These are phyloP conservation scores for Solea solea DNA, from an alignment of 2,113 vertebrate species.

Conservation along the genomic window DNA sequence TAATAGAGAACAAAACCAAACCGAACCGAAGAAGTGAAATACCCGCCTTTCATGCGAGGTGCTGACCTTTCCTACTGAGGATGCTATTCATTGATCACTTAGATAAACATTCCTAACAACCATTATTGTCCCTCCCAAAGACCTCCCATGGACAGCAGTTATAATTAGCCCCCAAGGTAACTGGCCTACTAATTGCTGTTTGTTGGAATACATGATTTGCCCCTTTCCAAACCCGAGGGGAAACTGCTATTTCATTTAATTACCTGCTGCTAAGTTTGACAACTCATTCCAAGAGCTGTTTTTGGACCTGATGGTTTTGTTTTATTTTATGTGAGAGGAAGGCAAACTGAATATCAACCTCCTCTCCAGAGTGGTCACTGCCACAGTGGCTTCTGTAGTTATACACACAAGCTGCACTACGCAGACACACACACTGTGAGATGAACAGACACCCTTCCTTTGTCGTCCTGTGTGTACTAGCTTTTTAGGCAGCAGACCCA, in stretches of 20 bases:
- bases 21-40: background rate
- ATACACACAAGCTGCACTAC: slow-evolving; percentile 9
- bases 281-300: slow-evolving; percentile 24
- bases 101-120: slow-evolving; percentile 54
- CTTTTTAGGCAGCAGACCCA: slow-evolving; percentile 61
- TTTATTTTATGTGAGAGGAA: slow-evolving; percentile 18
- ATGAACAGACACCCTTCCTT: slow-evolving; percentile 60
- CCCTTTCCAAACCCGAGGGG: slow-evolving; percentile 30
- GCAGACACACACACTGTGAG: slow-evolving; percentile 35
- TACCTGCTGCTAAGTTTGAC: slow-evolving; percentile 59
- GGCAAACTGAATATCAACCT: slow-evolving; percentile 32
- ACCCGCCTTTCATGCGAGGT: slow-evolving; percentile 39
- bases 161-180: slow-evolving; percentile 68
- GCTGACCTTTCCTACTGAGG: slow-evolving; percentile 61
- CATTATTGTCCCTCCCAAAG: slow-evolving; percentile 51
- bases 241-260: slow-evolving; percentile 63
- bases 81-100: slow-evolving; percentile 68
- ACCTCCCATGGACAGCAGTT: slow-evolving; percentile 44
- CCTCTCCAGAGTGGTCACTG: slow-evolving; percentile 40
- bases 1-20: slow-evolving; percentile 34
- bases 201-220: slow-evolving; percentile 47
- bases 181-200: slow-evolving; percentile 67
- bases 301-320: slow-evolving; percentile 25
- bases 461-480: slow-evolving; percentile 35
- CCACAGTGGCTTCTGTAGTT: slow-evolving; percentile 46